phyloP scores from a whole-genome alignment of 2,113 vertebrate species.

The Oreochromis tanganicae region DNA sequence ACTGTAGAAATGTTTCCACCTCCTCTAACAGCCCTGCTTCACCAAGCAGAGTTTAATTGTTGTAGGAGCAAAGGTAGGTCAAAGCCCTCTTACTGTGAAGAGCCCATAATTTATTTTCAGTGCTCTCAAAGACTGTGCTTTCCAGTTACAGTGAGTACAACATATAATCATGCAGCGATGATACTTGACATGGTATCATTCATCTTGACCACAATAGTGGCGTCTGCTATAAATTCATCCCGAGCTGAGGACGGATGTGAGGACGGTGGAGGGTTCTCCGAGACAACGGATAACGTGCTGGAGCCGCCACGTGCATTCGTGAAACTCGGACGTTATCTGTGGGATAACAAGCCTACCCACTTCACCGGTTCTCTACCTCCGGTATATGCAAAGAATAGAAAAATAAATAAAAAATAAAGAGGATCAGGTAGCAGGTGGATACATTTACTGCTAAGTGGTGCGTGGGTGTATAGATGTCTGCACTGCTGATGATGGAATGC shows the following conservation, averaged over 20 bases:
- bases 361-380: not conserved
- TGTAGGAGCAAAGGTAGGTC: constrained; percentile 10
- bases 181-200: constrained; percentile 36
- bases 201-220: constrained; percentile 17
- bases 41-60: not conserved
- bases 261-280: not conserved
- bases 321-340: not conserved
- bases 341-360: not conserved
- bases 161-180: constrained; percentile 31
- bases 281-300: not conserved
- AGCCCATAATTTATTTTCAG: constrained; percentile 16
- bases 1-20: not conserved
- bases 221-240: not conserved
- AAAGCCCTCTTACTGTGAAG: not conserved
- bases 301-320: not conserved
- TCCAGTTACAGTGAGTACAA: not conserved
- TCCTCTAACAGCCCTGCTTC: not conserved
- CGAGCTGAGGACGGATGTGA: not conserved
- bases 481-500: not conserved
- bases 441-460: constrained; percentile 25
- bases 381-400: not conserved
- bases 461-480: constrained; percentile 18
- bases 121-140: constrained; percentile 16
- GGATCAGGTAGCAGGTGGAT: constrained; percentile 26
- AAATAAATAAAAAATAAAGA: not conserved